Conservation (phyloP, 2,888 invertebrate species). For the Watsonalla cultraria region DNA sequence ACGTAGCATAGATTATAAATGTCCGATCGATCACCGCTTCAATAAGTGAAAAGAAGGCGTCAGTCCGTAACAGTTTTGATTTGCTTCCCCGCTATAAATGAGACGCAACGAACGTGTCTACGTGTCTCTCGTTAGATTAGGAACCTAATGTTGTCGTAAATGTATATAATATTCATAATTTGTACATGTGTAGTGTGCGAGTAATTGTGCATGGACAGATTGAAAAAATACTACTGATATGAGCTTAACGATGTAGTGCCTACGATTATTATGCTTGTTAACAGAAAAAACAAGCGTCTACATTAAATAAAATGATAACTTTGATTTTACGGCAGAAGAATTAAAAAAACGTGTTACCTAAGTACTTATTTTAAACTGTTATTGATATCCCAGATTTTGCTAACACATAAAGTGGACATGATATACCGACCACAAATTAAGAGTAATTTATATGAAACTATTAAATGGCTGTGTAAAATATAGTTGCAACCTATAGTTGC, state of each 20-base stretch:
- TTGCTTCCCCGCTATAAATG: not conserved
- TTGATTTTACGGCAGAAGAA: conserved; percentile 38
- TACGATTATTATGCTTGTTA: conserved; percentile 77
- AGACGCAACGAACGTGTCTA: conserved; percentile 15
- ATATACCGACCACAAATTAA: conserved; percentile 1
- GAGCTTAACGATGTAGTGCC: conserved; percentile 83
- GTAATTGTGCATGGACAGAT: conserved; percentile 67
- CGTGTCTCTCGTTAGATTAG: conserved; percentile 23
- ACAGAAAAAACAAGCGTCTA: conserved; percentile 52
- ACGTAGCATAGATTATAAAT: conserved; percentile 21
- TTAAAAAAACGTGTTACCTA: conserved; percentile 18
- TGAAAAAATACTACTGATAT: conserved; percentile 80
- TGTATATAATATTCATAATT: conserved; percentile 64
- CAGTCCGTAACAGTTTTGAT: not conserved
- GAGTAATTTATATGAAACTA: conserved; percentile 37
- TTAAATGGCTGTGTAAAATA: conserved; percentile 62
- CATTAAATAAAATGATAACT: conserved; percentile 19
- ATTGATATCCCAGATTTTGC: conserved; percentile 10
- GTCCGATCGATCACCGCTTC: conserved; percentile 22
- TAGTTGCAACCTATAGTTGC: conserved; percentile 40
- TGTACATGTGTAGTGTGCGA: conserved; percentile 68
- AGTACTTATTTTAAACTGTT: conserved; percentile 25
- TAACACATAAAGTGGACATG: not conserved
- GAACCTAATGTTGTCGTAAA: conserved; percentile 35
- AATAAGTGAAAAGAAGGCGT: conserved; percentile 20